Evolutionary conservation across 2,113 vertebrate species (phyloP).

Genomic region (Neolamprologus devosi): DNA sequence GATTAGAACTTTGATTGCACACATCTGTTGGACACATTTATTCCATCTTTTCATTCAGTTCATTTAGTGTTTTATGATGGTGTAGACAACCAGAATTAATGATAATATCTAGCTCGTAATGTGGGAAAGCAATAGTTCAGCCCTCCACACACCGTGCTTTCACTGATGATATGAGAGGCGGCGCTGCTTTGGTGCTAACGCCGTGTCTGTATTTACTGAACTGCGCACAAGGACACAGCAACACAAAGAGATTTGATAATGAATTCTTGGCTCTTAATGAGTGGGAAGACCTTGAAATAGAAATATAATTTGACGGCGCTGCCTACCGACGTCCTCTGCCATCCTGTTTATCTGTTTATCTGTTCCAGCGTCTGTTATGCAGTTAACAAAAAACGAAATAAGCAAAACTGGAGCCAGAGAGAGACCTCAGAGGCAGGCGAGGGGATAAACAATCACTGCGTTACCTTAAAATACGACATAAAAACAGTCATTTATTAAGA

Average conservation of each 20-base stretch:
- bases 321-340: background rate
- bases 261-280: constrained; percentile 10
- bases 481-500: background rate
- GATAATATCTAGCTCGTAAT: background rate
- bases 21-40: background rate
- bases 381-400: background rate
- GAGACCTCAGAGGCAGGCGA: background rate
- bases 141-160: background rate
- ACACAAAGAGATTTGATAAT: constrained; percentile 11
- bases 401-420: background rate
- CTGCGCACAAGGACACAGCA: constrained; percentile 2
- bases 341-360: background rate
- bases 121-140: background rate
- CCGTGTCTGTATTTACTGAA: background rate
- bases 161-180: background rate
- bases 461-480: background rate
- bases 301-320: constrained; percentile 33
- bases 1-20: background rate
- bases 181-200: background rate
- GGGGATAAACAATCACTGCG: background rate
- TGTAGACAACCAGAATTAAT: background rate
- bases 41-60: background rate
- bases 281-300: constrained; percentile 27
- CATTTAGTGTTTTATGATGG: background rate
- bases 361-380: background rate